Base-by-base conservation (phyloP, 2,797 vertebrate species). In the Danio aesculapii region DNA sequence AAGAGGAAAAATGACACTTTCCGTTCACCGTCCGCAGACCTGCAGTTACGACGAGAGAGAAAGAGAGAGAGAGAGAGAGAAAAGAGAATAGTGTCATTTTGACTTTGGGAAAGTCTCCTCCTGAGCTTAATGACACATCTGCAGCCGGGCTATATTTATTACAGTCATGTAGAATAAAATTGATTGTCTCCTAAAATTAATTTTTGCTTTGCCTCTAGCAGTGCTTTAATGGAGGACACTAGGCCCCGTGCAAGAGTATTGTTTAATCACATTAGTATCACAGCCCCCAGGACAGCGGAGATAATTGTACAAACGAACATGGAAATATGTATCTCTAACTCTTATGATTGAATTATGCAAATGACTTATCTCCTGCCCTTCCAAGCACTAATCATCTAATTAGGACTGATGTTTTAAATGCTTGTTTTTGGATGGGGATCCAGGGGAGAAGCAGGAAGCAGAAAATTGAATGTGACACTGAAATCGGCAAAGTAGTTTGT, bases 331-430 rank as follows among this genome's bases (percentile, higher is more conserved):
- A 94, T 95, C 94, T 96, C 95, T 94, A 95, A 95, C 93, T 95
- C 94, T 96, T 95, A 95, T 96, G 94, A 96, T 96, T 95, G 94
- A 95, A 95, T 96, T 96, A 96, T 96, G 95, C 93, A 96, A 95
- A 96, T 96, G 82, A 93, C 93, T 94, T 94, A 94, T 95, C 93
- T 95, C 87, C 88, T 95, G 93, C 93, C 93, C 94, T 96, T 96
- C 93, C 89, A 92, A 95, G 92, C 92, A 94, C 94, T 96, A 96
- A 96, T 96, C 95, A 95, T 95, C 93, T 96, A 95, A 96, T 96
- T 96, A 96, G 92, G 91, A 94, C 89, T 94, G 95, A 96, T 94
- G 92, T 95, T 93, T 94, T 94, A 95, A 95, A 95, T 92, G 93
- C 91, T 91, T 92, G 91, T 90, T 89, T 95, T 93, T 92, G 94